Evolutionary conservation across 1,140 invertebrate species (phyloP).

Genomic region (Papilio glaucus): DNA sequence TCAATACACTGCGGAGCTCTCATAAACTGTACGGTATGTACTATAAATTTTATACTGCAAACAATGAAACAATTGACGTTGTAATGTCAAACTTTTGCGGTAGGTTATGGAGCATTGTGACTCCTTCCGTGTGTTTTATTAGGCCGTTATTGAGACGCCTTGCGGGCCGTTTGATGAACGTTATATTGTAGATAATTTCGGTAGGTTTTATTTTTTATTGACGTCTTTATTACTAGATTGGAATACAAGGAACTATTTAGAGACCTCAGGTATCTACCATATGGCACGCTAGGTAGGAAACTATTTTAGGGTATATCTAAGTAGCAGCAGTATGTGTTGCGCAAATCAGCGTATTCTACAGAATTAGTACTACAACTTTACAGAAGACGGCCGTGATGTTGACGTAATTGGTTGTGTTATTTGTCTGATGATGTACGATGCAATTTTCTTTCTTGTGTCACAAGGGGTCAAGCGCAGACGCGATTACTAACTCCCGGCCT

Average conservation of each 20-base stretch:
- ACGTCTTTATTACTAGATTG: not conserved
- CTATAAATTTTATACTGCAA: slow-evolving; percentile 78
- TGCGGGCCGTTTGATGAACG: slow-evolving; percentile 43
- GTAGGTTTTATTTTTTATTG: not conserved
- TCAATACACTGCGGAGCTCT: slow-evolving; percentile 61
- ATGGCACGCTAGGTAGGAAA: not conserved
- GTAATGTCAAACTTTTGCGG: slow-evolving; percentile 74
- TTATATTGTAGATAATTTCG: slow-evolving; percentile 32
- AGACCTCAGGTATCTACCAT: not conserved
- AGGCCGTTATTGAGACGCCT: slow-evolving; percentile 46
- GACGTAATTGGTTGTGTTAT: no score
- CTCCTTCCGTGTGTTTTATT: slow-evolving; percentile 66
- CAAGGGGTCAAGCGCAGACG: no score
- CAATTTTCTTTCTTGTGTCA: no score
- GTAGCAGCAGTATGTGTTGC: no score
- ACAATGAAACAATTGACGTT: slow-evolving; percentile 76
- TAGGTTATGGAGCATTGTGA: slow-evolving; percentile 71
- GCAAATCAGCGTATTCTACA: no score
- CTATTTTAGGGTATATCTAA: no score
- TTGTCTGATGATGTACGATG: no score
- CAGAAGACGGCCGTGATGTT: no score
- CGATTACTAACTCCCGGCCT: no score
- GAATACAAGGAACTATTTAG: not conserved
- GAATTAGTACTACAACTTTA: no score
- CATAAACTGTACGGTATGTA: slow-evolving; percentile 62